These are phyloP conservation scores for Merodon equestris DNA, from an alignment of 2,888 invertebrate genomes.

Conservation along the genomic window DNA sequence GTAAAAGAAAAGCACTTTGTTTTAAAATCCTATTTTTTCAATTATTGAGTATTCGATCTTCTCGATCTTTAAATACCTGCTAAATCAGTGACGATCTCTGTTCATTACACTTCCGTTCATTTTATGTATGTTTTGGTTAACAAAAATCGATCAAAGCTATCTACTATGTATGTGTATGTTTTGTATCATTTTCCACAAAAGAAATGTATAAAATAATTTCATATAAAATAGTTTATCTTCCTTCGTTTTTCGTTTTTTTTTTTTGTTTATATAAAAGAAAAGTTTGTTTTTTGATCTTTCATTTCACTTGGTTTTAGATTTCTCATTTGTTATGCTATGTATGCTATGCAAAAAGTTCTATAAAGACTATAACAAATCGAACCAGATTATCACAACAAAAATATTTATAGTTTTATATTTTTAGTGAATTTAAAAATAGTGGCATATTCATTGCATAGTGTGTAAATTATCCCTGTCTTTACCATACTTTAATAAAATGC, in stretches of 20 bases:
- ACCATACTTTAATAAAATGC: slow-evolving; percentile 48
- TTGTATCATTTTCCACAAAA: slow-evolving; percentile 53
- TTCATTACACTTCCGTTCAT: no score
- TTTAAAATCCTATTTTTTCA: slow-evolving; percentile 33
- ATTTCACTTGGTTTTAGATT: slow-evolving; percentile 16
- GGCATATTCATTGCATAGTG: slow-evolving; percentile 56
- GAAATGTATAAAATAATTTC: slow-evolving; percentile 65
- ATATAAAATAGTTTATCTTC: slow-evolving; percentile 59
- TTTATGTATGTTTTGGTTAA: no score
- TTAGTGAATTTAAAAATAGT: slow-evolving; percentile 51
- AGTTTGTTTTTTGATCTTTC: slow-evolving; percentile 35
- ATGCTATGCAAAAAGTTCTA: slow-evolving; percentile 28
- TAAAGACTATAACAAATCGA: slow-evolving; percentile 53
- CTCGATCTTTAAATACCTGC: slow-evolving; percentile 22
- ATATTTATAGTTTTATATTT: slow-evolving; percentile 42
- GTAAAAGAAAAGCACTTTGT: slow-evolving; percentile 41
- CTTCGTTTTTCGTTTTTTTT: slow-evolving; percentile 10
- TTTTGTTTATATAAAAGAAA: slow-evolving; percentile 41
- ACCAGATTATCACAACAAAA: slow-evolving; percentile 61
- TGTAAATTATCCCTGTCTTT: slow-evolving; percentile 63
- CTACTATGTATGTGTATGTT: slow-evolving; percentile 54
- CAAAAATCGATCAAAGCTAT: slow-evolving; percentile 55
- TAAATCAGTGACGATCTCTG: slow-evolving; percentile 22
- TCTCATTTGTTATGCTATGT: slow-evolving; percentile 22
- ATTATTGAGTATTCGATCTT: slow-evolving; percentile 37